A percentile compares a stretch with the other conserved stretches of the same genome.
Evolutionary conservation across 2,797 vertebrate genomes (phyloP).

Genomic region (Loriculus beryllinus): DNA sequence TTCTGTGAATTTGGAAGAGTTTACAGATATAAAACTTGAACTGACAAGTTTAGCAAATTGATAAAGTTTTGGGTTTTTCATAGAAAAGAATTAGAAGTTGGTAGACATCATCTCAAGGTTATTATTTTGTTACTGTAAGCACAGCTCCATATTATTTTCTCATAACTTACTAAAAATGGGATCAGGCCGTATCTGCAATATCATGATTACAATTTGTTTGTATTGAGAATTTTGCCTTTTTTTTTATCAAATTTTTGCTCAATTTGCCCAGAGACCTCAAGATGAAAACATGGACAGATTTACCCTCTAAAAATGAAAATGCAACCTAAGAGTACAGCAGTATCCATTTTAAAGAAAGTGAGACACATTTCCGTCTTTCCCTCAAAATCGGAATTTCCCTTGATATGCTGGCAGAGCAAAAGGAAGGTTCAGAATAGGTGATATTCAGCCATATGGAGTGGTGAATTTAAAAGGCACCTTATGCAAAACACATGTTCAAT

Average conservation of each 20-base stretch:
- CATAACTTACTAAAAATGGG: not conserved
- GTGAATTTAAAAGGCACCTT: not conserved
- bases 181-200: not conserved
- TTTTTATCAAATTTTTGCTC: not conserved
- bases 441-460: not conserved
- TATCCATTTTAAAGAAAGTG: not conserved
- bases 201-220: not conserved
- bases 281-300: not conserved
- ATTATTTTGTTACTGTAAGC: not conserved
- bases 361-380: not conserved
- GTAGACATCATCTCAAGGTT: not conserved
- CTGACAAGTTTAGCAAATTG: not conserved
- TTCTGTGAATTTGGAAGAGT: not conserved
- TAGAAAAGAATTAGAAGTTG: not conserved
- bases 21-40: not conserved
- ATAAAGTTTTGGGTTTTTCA: not conserved
- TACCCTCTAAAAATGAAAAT: not conserved
- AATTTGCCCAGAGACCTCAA: not conserved
- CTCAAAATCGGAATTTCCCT: not conserved
- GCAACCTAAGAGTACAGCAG: not conserved
- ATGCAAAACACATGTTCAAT: not conserved
- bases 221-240: not conserved
- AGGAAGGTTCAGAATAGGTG: not conserved
- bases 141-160: not conserved
- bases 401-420: not conserved